Percentiles rank a stretch among this genome's conserved stretches.
Evolutionary conservation across 2,888 invertebrate genomes (phyloP).

Genomic region (Apodemia mormo): DNA sequence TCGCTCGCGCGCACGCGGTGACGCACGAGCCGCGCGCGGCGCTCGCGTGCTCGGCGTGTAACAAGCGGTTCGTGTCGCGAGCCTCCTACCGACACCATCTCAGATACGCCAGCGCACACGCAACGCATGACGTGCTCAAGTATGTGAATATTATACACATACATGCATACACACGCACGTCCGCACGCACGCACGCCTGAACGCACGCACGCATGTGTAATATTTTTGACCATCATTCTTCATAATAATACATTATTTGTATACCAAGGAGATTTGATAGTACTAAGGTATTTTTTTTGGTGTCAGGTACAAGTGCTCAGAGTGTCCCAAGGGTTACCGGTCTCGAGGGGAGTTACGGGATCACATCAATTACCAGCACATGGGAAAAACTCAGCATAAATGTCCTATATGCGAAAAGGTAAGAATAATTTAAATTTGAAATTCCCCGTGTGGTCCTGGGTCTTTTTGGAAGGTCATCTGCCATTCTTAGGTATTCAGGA

Average conservation of each 20-base stretch:
- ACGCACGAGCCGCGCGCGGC: conserved; percentile 47
- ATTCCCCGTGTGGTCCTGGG: no score
- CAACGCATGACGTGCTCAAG: conserved; percentile 50
- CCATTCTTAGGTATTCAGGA: no score
- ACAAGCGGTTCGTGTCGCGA: conserved; percentile 53
- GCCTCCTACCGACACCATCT: conserved; percentile 63
- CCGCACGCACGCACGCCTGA: no score
- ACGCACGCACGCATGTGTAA: no score
- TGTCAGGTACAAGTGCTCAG: conserved; percentile 54
- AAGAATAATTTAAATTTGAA: not conserved
- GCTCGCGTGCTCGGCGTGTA: conserved; percentile 50
- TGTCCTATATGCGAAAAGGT: conserved; percentile 67
- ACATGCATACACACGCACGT: not conserved
- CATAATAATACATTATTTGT: no score
- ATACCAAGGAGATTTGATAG: no score
- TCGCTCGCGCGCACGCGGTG: conserved; percentile 46
- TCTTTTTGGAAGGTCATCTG: no score
- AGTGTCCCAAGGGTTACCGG: conserved; percentile 59
- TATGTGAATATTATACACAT: conserved; percentile 37
- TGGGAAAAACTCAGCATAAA: conserved; percentile 57
- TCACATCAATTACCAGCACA: conserved; percentile 60
- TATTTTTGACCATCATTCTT: no score
- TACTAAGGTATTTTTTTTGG: not conserved
- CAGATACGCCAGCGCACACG: conserved; percentile 56
- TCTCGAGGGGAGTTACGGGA: conserved; percentile 56